phyloP scores from a whole-genome alignment of 2,113 vertebrate species.

The Puffinus mauretanicus region DNA sequence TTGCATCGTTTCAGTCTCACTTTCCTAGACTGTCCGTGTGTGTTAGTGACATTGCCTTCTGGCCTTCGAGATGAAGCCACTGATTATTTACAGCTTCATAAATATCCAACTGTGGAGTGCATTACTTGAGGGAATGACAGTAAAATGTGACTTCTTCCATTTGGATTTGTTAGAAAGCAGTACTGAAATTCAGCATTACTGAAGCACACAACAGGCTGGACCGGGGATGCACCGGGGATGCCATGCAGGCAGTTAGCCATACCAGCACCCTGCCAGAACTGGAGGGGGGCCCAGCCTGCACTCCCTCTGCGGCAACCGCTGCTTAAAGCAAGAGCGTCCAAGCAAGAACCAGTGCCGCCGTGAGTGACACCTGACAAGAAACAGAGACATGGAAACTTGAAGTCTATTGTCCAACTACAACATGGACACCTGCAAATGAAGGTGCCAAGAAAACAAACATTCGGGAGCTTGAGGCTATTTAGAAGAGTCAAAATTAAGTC shows the following conservation, averaged over 20 bases:
- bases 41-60: background rate
- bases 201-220: background rate
- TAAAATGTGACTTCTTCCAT: background rate
- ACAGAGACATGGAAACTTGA: background rate
- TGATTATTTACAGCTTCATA: background rate
- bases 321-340: fast-evolving
- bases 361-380: background rate
- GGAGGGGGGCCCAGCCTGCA: background rate
- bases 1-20: background rate
- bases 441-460: background rate
- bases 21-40: background rate
- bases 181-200: background rate
- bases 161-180: background rate
- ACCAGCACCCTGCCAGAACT: background rate
- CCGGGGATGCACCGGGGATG: fast-evolving
- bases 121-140: background rate
- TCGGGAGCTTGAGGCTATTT: background rate
- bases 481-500: background rate
- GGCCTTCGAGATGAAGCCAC: background rate
- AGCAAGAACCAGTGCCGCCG: background rate
- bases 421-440: background rate
- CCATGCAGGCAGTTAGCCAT: fast-evolving
- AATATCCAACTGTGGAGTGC: background rate
- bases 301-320: background rate
- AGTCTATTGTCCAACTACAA: background rate